Evolutionary conservation across 2,797 vertebrate species (phyloP).

Genomic region (Aythya fuligula): DNA sequence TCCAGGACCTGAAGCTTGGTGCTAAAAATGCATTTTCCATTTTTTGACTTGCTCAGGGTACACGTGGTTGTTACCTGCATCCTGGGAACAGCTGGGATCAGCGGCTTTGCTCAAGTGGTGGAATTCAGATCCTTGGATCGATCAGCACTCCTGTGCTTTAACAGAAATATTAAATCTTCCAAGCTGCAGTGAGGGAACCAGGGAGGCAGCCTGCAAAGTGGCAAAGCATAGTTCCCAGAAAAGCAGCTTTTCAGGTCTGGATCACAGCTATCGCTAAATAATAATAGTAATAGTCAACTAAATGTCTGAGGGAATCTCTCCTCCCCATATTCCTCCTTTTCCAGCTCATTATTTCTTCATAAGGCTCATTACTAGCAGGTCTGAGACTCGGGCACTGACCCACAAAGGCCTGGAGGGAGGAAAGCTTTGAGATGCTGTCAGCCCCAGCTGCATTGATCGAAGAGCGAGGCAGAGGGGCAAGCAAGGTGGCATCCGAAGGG

Average conservation of each 20-base stretch:
- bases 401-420: neutral
- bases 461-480: neutral
- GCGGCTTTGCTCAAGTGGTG: neutral
- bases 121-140: neutral
- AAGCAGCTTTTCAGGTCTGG: neutral
- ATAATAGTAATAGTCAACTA: neutral
- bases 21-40: neutral
- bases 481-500: neutral
- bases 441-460: neutral
- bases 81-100: neutral
- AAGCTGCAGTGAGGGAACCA: neutral
- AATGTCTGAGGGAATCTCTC: conserved; percentile 9
- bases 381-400: conserved; percentile 6
- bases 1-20: neutral
- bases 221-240: neutral
- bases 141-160: neutral
- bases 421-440: neutral
- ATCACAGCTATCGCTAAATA: neutral
- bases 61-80: neutral
- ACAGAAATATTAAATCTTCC: neutral
- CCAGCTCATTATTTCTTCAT: conserved; percentile 53
- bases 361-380: conserved; percentile 45
- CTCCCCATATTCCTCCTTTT: conserved; percentile 7
- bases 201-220: neutral
- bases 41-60: neutral